Conservation (phyloP, 2,797 vertebrate species). For the Emys orbicularis region DNA sequence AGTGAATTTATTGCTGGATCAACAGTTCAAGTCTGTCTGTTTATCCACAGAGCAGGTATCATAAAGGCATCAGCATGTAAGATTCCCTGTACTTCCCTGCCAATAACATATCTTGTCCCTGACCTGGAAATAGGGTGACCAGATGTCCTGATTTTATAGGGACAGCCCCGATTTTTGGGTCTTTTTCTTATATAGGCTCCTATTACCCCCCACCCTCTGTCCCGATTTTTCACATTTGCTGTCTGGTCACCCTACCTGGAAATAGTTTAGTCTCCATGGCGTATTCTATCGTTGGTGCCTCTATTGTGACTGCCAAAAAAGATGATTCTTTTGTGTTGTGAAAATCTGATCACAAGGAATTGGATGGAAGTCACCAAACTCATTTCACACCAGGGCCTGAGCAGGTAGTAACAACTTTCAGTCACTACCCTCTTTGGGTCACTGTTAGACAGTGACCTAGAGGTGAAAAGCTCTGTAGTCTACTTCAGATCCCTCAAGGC, state of each 20-base stretch:
- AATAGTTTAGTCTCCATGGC: background rate
- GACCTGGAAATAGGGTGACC: background rate
- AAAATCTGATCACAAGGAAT: background rate
- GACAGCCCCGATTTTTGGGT: too few species aligned
- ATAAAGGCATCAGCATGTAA: background rate
- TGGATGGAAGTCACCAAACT: background rate
- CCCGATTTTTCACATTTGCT: too few species aligned
- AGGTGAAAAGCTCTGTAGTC: rapidly evolving
- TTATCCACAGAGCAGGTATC: background rate
- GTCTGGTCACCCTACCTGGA: background rate
- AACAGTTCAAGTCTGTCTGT: background rate
- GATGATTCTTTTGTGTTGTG: background rate
- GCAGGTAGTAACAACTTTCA: background rate
- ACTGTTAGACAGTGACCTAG: background rate
- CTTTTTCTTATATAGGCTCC: too few species aligned
- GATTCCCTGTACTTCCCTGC: background rate
- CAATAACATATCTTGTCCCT: background rate
- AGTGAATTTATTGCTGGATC: background rate
- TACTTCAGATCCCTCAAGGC: rapidly evolving
- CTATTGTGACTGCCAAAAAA: background rate
- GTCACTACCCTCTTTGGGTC: background rate
- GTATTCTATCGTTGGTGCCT: background rate
- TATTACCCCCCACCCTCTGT: too few species aligned
- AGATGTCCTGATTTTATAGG: too few species aligned
- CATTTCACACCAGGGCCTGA: background rate